Conservation (phyloP, 2,113 vertebrate species). For the Seriola aureovittata region DNA sequence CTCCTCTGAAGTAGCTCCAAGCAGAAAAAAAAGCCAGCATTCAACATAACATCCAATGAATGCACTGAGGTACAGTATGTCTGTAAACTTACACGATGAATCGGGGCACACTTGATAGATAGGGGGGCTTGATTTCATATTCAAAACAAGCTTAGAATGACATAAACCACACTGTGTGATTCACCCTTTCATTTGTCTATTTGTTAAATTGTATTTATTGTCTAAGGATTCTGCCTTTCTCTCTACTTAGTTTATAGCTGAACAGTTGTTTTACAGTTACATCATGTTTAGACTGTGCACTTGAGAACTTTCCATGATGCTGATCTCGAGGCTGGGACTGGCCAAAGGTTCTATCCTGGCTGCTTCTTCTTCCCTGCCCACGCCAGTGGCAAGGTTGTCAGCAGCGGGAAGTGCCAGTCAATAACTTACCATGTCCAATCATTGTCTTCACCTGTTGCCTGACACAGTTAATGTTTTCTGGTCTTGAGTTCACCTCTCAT, state of each 20-base stretch:
- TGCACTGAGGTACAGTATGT: not conserved
- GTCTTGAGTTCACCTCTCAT: constrained; percentile 2
- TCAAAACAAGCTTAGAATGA: not conserved
- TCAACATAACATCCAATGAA: not conserved
- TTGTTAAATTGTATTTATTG: not conserved
- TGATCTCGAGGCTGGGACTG: constrained; percentile 1
- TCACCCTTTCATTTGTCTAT: not conserved
- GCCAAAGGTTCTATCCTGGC: not conserved
- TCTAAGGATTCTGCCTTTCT: not conserved
- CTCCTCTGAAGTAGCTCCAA: constrained; percentile 23
- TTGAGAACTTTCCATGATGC: constrained; percentile 21
- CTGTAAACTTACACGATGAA: not conserved
- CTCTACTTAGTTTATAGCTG: not conserved
- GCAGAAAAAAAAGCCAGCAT: not conserved
- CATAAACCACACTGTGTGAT: not conserved
- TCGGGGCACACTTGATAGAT: not conserved
- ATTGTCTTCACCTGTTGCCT: not conserved
- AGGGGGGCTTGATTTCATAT: not conserved
- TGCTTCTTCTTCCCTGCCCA: constrained; percentile 4
- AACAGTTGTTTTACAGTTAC: not conserved
- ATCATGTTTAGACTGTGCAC: not conserved
- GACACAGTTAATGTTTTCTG: not conserved
- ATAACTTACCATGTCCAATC: constrained; percentile 8
- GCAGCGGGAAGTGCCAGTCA: not conserved
- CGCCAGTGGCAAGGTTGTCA: not conserved